Percentiles rank a stretch among this genome's conserved stretches.
Conservation (phyloP, 1,140 invertebrate genomes). For the Drosophila bocki region DNA sequence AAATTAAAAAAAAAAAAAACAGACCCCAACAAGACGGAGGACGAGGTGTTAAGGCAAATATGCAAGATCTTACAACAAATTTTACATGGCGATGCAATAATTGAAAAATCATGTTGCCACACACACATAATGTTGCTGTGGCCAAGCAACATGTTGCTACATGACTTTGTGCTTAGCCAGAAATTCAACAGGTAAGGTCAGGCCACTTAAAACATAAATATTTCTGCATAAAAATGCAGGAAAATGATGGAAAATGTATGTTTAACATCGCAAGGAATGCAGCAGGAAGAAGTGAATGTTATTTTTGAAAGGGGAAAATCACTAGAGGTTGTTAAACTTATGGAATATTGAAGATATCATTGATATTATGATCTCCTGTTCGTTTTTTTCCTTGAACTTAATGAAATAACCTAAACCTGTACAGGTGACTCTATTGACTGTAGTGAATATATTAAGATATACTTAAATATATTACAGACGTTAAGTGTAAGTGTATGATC, state of each 20-base stretch:
- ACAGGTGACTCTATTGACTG: constrained; percentile 5
- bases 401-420: not conserved
- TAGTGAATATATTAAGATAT: too few relatives aligned
- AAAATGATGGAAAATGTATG: constrained; percentile 33
- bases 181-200: constrained; percentile 26
- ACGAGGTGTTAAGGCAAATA: constrained; percentile 73
- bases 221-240: constrained; percentile 7
- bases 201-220: constrained; percentile 32
- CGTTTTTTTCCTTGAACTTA: not conserved
- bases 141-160: constrained; percentile 56
- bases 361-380: not conserved
- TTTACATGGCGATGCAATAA: constrained; percentile 70
- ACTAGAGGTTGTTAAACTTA: not conserved
- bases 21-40: constrained; percentile 3
- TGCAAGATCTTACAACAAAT: constrained; percentile 68
- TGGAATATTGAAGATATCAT: not conserved
- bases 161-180: constrained; percentile 65
- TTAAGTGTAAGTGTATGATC: not conserved
- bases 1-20: not conserved
- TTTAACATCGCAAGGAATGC: constrained; percentile 11
- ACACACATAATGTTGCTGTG: constrained; percentile 57
- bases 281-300: not conserved
- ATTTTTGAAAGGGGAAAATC: not conserved
- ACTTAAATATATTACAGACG: too few relatives aligned
- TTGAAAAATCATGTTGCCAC: constrained; percentile 76